Evolutionary conservation across 2,888 invertebrate species (phyloP), one percentile per base, ranked within the genome.

Genomic region (Diarsia dahlii): DNA sequence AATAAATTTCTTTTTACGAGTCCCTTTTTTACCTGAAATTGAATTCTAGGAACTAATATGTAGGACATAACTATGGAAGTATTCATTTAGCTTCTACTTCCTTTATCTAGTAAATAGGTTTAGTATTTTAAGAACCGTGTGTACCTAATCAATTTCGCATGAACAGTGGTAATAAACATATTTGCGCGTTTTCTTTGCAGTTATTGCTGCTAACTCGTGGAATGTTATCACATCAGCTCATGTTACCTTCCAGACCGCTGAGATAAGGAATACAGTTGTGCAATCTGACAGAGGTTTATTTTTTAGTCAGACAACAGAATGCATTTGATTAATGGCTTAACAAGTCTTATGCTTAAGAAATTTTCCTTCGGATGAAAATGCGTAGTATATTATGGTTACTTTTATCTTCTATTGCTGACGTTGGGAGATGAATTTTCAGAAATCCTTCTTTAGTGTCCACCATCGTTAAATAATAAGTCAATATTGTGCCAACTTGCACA

Each of bases 191-290:
- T 85, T 76, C 78, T 77, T 83, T 62, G 73, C 68, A 69, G 52
- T 73, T 76, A 74, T 74, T 78, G 56, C 75, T 75, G 79, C 73
- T 66, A 74, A 75, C 80, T 80, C 83, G 78, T 84, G 88, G 89
- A 90, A 92, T 93, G 88, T 92, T 93, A 92, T 92, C 92, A 88
- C 71, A 77, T 81, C 81, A 91, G 78, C 85, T 91, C 90, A 52
- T 82, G 82, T 92, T 93, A 92, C 92, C 89, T 90, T 88, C 74
- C 85, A 84, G 76, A 87, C 89, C 76, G 87, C 88, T 88, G 84
- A 90, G 92, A 92, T 93, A 93, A 91, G 89, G 87, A 90, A 90
- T 91, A 89, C 87, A 79, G 62, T 58, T 50, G 63, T 72, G 62
- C 46, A 63, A 45, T 56, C 52, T 28, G 50, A 54, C 58, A n/a